These are phyloP conservation scores for Ennomos quercinarius DNA, from an alignment of 2,888 invertebrate species.

Conservation along the genomic window DNA sequence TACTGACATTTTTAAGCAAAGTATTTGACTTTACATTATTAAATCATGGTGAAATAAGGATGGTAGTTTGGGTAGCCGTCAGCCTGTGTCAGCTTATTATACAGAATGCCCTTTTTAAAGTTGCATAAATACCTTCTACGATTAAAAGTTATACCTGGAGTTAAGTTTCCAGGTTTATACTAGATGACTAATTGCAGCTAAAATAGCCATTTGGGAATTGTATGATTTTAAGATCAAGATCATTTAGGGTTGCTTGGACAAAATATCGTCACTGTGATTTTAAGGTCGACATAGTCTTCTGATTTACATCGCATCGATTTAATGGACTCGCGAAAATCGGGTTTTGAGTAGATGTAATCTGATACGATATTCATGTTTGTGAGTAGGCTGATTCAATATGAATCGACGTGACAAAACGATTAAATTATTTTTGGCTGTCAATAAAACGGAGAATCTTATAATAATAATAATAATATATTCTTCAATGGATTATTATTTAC, in stretches of 20 bases:
- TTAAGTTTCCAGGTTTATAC: too few relatives aligned
- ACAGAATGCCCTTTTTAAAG: too few relatives aligned
- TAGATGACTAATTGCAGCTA: too few relatives aligned
- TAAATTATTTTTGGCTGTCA: slow-evolving; percentile 1
- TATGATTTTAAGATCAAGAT: too few relatives aligned
- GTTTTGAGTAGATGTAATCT: slow-evolving; percentile 17
- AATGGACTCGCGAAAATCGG: slow-evolving; percentile 20
- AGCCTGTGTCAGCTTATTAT: too few relatives aligned
- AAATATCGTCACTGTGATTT: slow-evolving; percentile 11
- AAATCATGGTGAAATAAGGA: too few relatives aligned
- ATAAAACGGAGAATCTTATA: slow-evolving; percentile 1
- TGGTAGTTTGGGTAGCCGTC: too few relatives aligned
- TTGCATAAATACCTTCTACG: too few relatives aligned
- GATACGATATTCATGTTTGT: slow-evolving; percentile 10
- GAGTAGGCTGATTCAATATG: slow-evolving; percentile 5
- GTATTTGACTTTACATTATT: too few relatives aligned
- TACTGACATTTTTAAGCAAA: not conserved
- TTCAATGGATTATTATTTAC: too few relatives aligned
- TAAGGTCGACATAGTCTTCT: slow-evolving; percentile 37
- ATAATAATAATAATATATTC: not conserved
- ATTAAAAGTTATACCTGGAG: too few relatives aligned
- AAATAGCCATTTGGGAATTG: too few relatives aligned
- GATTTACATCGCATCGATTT: slow-evolving; percentile 30
- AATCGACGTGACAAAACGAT: slow-evolving; percentile 6
- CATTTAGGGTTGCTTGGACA: not conserved